Conservation (phyloP, 2,113 vertebrate genomes). For the Onychorhynchus coronatus region DNA sequence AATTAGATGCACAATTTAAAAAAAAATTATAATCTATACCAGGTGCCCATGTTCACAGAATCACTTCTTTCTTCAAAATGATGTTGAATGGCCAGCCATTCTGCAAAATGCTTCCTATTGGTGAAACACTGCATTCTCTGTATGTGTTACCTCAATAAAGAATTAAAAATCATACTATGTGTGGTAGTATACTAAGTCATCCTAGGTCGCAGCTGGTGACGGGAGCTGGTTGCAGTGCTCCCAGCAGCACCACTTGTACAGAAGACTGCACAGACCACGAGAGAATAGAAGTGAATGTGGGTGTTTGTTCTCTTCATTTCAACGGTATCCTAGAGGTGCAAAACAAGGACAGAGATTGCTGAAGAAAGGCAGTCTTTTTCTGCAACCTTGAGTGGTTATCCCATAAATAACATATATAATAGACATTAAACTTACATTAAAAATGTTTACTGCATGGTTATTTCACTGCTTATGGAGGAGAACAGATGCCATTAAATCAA, state of each 20-base stretch:
- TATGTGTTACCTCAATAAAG: background rate
- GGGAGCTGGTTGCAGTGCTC: background rate
- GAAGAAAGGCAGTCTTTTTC: conserved; percentile 24
- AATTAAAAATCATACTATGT: background rate
- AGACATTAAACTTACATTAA: background rate
- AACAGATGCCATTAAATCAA: background rate
- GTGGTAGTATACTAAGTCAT: background rate
- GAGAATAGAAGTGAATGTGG: conserved; percentile 26
- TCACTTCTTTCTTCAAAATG: background rate
- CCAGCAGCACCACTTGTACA: background rate
- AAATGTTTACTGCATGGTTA: background rate
- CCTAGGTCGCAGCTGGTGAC: background rate
- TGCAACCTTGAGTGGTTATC: background rate
- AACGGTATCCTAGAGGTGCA: background rate
- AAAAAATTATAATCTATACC: background rate
- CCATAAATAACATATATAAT: background rate
- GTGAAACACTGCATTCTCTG: background rate
- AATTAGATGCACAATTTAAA: background rate
- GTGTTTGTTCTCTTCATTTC: conserved; percentile 34
- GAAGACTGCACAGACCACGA: conserved; percentile 2
- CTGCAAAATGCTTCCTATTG: background rate
- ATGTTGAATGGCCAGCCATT: background rate
- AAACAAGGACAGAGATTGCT: conserved; percentile 11
- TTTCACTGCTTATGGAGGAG: background rate
- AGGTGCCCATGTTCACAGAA: background rate